Conservation (phyloP, 30 jellyfish, hydroid and myxozoan species). For the Catostylus mosaicus region DNA sequence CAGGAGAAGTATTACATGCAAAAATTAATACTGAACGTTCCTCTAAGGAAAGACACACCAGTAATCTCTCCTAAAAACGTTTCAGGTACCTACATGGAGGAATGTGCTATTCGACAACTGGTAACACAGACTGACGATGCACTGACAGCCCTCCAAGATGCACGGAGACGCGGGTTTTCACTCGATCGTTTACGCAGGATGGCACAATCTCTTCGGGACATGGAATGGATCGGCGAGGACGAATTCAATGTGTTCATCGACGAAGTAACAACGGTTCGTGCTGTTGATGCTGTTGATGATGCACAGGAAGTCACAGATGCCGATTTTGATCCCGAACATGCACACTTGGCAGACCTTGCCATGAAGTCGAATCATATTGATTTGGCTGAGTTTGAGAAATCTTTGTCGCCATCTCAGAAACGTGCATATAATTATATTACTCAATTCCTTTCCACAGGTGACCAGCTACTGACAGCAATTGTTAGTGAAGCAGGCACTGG, state of each 20-base stretch:
- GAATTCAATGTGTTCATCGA: background rate
- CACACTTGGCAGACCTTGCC: background rate
- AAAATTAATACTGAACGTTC: background rate
- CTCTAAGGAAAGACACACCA: background rate
- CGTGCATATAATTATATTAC: background rate
- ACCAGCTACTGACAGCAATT: constrained; percentile 11
- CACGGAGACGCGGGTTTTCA: background rate
- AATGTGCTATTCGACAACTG: background rate
- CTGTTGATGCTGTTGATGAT: background rate
- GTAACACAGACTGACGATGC: background rate
- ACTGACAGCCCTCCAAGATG: background rate
- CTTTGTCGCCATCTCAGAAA: background rate
- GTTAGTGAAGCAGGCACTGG: constrained; percentile 24
- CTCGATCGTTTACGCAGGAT: background rate
- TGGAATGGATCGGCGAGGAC: background rate
- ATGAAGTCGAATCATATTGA: background rate
- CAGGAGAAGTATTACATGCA: background rate
- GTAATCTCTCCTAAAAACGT: background rate
- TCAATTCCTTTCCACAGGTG: background rate
- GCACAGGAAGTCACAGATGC: background rate
- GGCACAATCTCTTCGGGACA: background rate
- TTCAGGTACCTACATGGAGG: background rate
- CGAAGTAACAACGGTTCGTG: background rate
- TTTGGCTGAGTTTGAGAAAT: background rate
- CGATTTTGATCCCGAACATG: background rate